Percentiles rank a stretch among this genome's conserved stretches.
Evolutionary conservation across 2,888 invertebrate genomes (phyloP).

Genomic region (Eupithecia abbreviata): DNA sequence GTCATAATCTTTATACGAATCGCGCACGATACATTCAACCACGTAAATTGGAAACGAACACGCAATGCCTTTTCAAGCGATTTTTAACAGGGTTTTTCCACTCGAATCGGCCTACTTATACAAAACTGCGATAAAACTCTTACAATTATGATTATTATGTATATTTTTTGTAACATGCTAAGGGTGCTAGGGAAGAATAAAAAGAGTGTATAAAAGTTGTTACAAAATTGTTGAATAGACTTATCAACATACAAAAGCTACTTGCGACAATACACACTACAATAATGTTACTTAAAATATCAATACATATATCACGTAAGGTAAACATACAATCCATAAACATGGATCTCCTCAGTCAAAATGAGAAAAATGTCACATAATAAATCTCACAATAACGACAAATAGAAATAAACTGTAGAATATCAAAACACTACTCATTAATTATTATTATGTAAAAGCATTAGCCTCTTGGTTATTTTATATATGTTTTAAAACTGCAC

Average conservation of each 20-base stretch:
- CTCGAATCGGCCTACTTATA: constrained; percentile 39
- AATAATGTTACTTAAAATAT: constrained; percentile 70
- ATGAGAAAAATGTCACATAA: constrained; percentile 56
- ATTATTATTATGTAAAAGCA: constrained; percentile 59
- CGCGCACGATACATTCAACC: constrained; percentile 44
- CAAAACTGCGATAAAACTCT: constrained; percentile 43
- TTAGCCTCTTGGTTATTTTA: constrained; percentile 49
- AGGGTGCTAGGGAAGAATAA: constrained; percentile 83
- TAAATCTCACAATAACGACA: constrained; percentile 56
- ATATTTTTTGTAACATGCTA: constrained; percentile 59
- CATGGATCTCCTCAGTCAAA: constrained; percentile 66
- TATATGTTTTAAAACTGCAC: constrained; percentile 3
- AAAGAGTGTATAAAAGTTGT: constrained; percentile 83
- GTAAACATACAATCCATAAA: constrained; percentile 67
- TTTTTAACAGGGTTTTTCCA: constrained; percentile 34
- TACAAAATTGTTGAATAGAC: constrained; percentile 81
- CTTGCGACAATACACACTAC: constrained; percentile 69
- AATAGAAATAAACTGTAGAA: constrained; percentile 51
- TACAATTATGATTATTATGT: constrained; percentile 37
- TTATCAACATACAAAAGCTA: constrained; percentile 84
- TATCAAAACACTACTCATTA: constrained; percentile 55
- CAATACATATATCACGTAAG: constrained; percentile 74
- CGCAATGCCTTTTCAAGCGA: constrained; percentile 42
- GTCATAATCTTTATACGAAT: constrained; percentile 41
- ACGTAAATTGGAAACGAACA: constrained; percentile 43